These are phyloP conservation scores for Tridacna gigas DNA, from an alignment of 2,888 invertebrate genomes.

Conservation along the genomic window DNA sequence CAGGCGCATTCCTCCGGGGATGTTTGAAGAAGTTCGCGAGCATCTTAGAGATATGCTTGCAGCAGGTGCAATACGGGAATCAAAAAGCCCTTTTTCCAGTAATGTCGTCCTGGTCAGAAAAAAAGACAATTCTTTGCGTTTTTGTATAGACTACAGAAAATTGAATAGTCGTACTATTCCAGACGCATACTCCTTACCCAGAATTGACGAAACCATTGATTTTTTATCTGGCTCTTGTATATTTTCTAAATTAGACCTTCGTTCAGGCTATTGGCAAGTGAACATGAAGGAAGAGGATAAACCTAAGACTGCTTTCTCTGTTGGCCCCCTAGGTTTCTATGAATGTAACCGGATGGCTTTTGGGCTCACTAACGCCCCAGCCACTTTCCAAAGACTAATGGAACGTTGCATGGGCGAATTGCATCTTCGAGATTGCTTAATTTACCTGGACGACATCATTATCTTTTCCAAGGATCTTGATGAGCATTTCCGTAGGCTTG, in stretches of 20 bases:
- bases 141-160: not conserved
- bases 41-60: slow-evolving; percentile 9
- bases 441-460: slow-evolving; percentile 12
- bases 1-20: slow-evolving; percentile 10
- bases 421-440: slow-evolving; percentile 1
- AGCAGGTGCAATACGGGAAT: too few relatives aligned
- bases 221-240: not conserved
- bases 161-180: not conserved
- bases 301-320: too few relatives aligned
- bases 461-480: slow-evolving; percentile 14
- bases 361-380: too few relatives aligned
- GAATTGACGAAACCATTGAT: slow-evolving; percentile 21
- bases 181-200: slow-evolving; percentile 3
- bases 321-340: too few relatives aligned
- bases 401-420: too few relatives aligned
- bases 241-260: not conserved
- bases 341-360: too few relatives aligned
- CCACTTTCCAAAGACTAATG: too few relatives aligned
- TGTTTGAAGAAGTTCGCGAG: slow-evolving; percentile 13
- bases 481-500: not conserved
- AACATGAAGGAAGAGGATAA: too few relatives aligned
- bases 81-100: too few relatives aligned
- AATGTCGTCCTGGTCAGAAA: too few relatives aligned
- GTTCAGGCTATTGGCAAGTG: too few relatives aligned
- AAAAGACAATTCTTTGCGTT: too few relatives aligned